These are phyloP conservation scores for Hyppa rectilinea DNA, from an alignment of 2,888 invertebrate species.

Conservation along the genomic window DNA sequence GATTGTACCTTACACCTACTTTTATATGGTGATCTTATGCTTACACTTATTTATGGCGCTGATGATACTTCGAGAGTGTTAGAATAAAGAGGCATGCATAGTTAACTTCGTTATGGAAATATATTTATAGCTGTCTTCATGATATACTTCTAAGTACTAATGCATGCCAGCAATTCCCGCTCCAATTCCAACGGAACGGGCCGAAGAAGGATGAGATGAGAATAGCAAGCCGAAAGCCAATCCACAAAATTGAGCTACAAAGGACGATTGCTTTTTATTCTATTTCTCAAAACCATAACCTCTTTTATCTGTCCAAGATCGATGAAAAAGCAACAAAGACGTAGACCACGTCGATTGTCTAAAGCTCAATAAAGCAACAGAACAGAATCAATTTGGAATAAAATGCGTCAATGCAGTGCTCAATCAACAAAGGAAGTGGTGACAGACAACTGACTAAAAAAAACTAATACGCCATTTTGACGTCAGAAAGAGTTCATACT, in stretches of 20 bases:
- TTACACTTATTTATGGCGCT: slow-evolving; percentile 56
- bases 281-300: slow-evolving; percentile 59
- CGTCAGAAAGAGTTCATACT: slow-evolving; percentile 88
- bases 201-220: slow-evolving; percentile 25
- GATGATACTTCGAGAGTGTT: slow-evolving; percentile 39
- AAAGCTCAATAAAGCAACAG: slow-evolving; percentile 82
- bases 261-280: slow-evolving; percentile 34
- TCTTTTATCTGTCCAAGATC: slow-evolving; percentile 62
- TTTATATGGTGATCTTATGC: slow-evolving; percentile 50
- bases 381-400: slow-evolving; percentile 79
- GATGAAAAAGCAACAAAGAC: slow-evolving; percentile 64
- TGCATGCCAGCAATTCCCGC: neutral
- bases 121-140: neutral
- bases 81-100: neutral
- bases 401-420: slow-evolving; percentile 83
- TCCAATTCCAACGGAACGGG: slow-evolving; percentile 6
- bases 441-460: slow-evolving; percentile 89
- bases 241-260: slow-evolving; percentile 45
- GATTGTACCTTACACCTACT: slow-evolving; percentile 63
- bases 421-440: slow-evolving; percentile 89
- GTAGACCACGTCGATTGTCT: slow-evolving; percentile 68
- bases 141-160: neutral
- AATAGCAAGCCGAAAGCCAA: slow-evolving; percentile 29
- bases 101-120: neutral
- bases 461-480: slow-evolving; percentile 89